A percentile compares a stretch with the other conserved stretches of the same genome.
These are phyloP conservation scores for Nothocercus julius DNA, from an alignment of 2,113 vertebrate species.

Conservation along the genomic window DNA sequence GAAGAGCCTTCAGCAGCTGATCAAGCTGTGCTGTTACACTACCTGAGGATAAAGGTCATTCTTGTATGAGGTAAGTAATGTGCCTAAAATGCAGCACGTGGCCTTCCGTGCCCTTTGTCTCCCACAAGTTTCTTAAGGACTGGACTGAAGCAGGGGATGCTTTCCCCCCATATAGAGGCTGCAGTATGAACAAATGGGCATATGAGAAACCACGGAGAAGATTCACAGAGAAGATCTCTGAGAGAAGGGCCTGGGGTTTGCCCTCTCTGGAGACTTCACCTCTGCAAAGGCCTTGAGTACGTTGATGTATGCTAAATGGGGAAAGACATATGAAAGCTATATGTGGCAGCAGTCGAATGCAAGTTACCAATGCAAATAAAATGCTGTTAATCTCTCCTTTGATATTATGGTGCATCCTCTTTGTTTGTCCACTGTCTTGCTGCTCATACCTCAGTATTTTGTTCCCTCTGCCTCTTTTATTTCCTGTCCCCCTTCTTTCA, in stretches of 20 bases:
- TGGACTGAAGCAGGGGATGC: neutral
- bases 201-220: neutral
- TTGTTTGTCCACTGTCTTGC: neutral
- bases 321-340: neutral
- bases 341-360: neutral
- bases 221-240: neutral
- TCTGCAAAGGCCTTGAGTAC: neutral
- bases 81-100: neutral
- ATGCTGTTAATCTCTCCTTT: neutral
- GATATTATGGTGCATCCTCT: neutral
- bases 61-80: neutral
- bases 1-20: neutral
- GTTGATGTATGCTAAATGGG: neutral
- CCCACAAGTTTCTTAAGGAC: neutral
- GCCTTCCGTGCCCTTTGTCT: neutral
- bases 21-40: neutral
- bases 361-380: neutral
- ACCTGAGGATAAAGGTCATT: neutral
- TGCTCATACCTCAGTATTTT: neutral
- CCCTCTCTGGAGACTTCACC: neutral
- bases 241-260: neutral
- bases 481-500: neutral
- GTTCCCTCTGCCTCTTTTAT: neutral
- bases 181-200: rapidly evolving
- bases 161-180: neutral